These are phyloP conservation scores for Acronicta alni DNA, from an alignment of 2,888 invertebrate genomes.

Conservation along the genomic window DNA sequence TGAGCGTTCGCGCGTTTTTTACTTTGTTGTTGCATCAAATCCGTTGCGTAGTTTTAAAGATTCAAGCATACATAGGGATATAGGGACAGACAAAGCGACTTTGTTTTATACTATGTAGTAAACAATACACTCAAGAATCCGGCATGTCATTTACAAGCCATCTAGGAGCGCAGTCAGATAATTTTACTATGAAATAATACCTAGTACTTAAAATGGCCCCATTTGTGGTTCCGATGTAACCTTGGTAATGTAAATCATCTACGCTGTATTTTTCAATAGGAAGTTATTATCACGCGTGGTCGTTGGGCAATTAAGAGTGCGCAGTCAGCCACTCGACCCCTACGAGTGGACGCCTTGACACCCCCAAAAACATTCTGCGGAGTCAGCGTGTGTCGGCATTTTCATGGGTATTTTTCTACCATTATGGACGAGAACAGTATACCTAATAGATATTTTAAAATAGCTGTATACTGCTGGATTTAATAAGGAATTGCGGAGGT, in stretches of 20 bases:
- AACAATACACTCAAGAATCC: no score
- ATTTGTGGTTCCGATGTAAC: slow-evolving; percentile 4
- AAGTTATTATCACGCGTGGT: slow-evolving; percentile 49
- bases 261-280: slow-evolving; percentile 39
- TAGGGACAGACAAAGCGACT: no score
- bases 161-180: no score
- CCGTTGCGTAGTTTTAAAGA: no score
- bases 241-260: slow-evolving; percentile 23
- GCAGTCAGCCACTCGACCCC: slow-evolving; percentile 56
- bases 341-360: slow-evolving; percentile 50
- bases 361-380: slow-evolving; percentile 47
- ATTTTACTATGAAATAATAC: no score
- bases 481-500: no score
- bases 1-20: no score
- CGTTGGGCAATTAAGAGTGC: slow-evolving; percentile 55
- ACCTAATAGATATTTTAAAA: slow-evolving; percentile 21
- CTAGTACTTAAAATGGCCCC: no score
- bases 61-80: no score
- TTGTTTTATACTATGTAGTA: no score
- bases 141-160: no score
- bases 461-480: slow-evolving; percentile 4
- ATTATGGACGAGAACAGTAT: neutral
- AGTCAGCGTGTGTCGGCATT: slow-evolving; percentile 28
- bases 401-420: slow-evolving; percentile 28
- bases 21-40: no score